phyloP scores from a whole-genome alignment of 2,888 invertebrate species.

The Mimas tiliae region DNA sequence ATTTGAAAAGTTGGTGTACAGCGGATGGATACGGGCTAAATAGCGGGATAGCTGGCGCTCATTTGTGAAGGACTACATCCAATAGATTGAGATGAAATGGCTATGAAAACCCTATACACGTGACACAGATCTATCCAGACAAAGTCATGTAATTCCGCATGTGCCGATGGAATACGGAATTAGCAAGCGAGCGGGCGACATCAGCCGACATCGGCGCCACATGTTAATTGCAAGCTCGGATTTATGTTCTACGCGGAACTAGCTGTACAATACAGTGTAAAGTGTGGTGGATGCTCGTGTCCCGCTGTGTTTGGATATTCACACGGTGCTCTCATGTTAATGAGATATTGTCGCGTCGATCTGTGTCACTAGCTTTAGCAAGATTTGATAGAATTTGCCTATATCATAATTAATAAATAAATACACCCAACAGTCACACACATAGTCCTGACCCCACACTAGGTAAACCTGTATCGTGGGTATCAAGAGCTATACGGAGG shows the following conservation, averaged over 20 bases:
- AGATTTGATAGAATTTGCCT: background rate
- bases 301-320: constrained; percentile 25
- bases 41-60: no score
- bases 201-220: background rate
- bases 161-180: background rate
- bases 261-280: background rate
- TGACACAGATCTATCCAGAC: background rate
- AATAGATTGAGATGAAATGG: background rate
- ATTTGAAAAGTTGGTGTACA: no score
- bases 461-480: no score
- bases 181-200: background rate
- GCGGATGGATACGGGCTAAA: no score
- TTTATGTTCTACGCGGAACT: constrained; percentile 3
- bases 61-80: no score
- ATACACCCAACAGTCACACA: no score
- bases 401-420: no score
- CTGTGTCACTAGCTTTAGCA: background rate
- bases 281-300: background rate
- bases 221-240: constrained; percentile 6
- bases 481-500: no score
- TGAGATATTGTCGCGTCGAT: constrained; percentile 31
- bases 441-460: no score
- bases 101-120: background rate
- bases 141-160: background rate
- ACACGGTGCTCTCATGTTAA: constrained; percentile 30